Evolutionary conservation across 2,888 invertebrate genomes (phyloP).

Genomic region (Dicycla oo): DNA sequence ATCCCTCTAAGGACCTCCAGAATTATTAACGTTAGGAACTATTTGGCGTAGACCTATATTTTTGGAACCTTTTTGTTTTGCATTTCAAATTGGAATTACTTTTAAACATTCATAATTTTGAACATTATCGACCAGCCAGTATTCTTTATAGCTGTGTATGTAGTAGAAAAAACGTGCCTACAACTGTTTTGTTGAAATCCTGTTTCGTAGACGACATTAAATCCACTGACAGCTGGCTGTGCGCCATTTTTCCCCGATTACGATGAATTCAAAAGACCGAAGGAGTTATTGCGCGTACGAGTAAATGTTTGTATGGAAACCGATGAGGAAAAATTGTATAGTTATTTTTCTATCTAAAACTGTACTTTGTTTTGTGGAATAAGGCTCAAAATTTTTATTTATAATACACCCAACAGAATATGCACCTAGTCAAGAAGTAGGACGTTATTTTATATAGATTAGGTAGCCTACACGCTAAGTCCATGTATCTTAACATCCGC

Average conservation of each 20-base stretch:
- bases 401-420: slow-evolving; percentile 24
- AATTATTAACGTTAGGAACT: slow-evolving; percentile 17
- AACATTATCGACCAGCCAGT: not conserved
- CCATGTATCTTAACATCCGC: slow-evolving; percentile 83
- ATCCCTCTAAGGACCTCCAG: slow-evolving; percentile 53
- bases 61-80: not conserved
- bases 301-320: slow-evolving; percentile 42
- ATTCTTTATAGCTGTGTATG: not conserved
- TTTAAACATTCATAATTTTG: not conserved
- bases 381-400: slow-evolving; percentile 15
- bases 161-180: slow-evolving; percentile 23
- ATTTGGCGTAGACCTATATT: slow-evolving; percentile 16
- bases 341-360: slow-evolving; percentile 27
- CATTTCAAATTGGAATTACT: not conserved
- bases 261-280: slow-evolving; percentile 60
- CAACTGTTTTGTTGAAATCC: slow-evolving; percentile 46
- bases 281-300: slow-evolving; percentile 56
- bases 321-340: slow-evolving; percentile 40
- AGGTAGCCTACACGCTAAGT: slow-evolving; percentile 71
- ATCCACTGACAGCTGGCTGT: slow-evolving; percentile 63
- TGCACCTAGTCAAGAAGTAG: slow-evolving; percentile 28
- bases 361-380: not conserved
- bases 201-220: slow-evolving; percentile 60
- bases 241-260: slow-evolving; percentile 64
- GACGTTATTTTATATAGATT: slow-evolving; percentile 66